phyloP scores from a whole-genome alignment of 1,140 invertebrate species.

The Liolophura sinensis region DNA sequence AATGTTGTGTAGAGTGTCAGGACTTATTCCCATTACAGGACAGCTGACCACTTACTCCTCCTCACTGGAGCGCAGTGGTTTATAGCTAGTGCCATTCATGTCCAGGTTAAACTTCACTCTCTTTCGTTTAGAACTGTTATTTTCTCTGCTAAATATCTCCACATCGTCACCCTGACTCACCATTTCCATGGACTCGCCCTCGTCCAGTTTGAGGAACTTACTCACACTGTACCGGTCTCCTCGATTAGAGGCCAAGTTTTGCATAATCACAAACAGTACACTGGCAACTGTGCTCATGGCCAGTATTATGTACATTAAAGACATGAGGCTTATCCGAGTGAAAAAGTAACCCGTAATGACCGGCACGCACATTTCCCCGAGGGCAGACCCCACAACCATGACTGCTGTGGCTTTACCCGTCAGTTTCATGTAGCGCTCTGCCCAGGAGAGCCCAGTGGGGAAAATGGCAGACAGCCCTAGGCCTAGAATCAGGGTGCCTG shows the following conservation, averaged over 20 bases:
- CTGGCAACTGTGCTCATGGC: slow-evolving; percentile 33
- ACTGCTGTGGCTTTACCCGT: slow-evolving; percentile 61
- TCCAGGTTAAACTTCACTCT: slow-evolving; percentile 6
- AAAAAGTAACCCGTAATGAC: slow-evolving; percentile 52
- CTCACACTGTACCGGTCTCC: neutral
- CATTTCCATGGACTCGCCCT: neutral
- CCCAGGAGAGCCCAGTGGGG: slow-evolving; percentile 61
- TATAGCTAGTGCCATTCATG: slow-evolving; percentile 2
- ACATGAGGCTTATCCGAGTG: slow-evolving; percentile 40
- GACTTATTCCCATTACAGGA: too few species aligned
- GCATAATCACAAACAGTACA: slow-evolving; percentile 44
- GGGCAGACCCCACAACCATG: slow-evolving; percentile 60
- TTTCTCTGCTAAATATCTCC: too few species aligned
- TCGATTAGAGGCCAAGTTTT: slow-evolving; percentile 34
- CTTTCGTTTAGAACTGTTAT: neutral
- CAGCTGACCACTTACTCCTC: slow-evolving; percentile 1
- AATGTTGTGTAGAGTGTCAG: too few species aligned
- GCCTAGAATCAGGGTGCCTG: slow-evolving; percentile 49
- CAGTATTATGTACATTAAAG: slow-evolving; percentile 54
- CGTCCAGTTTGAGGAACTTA: neutral
- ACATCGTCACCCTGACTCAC: neutral
- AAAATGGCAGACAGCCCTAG: slow-evolving; percentile 63
- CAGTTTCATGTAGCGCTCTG: slow-evolving; percentile 60
- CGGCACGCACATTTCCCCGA: slow-evolving; percentile 61
- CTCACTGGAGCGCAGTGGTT: neutral